A percentile compares a stretch with the other conserved stretches of the same genome.
phyloP scores from a whole-genome alignment of 2,888 invertebrate genomes.

The Xylota segnis region DNA sequence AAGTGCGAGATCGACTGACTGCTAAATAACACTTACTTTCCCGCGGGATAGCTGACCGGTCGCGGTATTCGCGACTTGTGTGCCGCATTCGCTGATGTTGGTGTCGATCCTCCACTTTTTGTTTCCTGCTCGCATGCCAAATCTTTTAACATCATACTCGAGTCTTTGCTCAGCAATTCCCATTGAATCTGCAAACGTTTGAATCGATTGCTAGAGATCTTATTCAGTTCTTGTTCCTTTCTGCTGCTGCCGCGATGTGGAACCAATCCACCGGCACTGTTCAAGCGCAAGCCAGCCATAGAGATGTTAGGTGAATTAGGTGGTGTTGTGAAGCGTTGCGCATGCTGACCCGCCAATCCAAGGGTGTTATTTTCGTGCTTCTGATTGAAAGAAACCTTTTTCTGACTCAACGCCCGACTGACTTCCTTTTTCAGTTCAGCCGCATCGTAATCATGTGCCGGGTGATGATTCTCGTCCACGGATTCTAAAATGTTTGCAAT shows the following conservation, averaged over 20 bases:
- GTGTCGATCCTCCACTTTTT: slow-evolving; percentile 84
- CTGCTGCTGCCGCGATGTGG: slow-evolving; percentile 77
- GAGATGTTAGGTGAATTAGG: slow-evolving; percentile 92
- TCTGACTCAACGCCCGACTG: slow-evolving; percentile 84
- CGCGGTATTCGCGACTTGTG: slow-evolving; percentile 84
- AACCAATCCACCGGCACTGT: slow-evolving; percentile 69
- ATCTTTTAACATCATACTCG: slow-evolving; percentile 83
- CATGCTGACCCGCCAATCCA: slow-evolving; percentile 65
- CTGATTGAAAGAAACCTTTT: slow-evolving; percentile 84
- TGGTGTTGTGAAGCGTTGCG: slow-evolving; percentile 86
- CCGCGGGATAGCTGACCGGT: slow-evolving; percentile 84
- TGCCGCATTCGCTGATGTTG: slow-evolving; percentile 82
- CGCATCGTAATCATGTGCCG: slow-evolving; percentile 82
- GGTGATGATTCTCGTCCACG: slow-evolving; percentile 80
- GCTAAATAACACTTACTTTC: slow-evolving; percentile 81
- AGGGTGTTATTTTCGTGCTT: slow-evolving; percentile 56
- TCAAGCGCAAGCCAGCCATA: slow-evolving; percentile 82
- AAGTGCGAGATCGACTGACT: slow-evolving; percentile 16
- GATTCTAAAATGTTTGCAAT: slow-evolving; percentile 84
- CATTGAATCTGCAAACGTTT: slow-evolving; percentile 84
- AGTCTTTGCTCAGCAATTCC: slow-evolving; percentile 84
- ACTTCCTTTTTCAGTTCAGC: slow-evolving; percentile 84
- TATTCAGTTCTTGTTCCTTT: slow-evolving; percentile 82
- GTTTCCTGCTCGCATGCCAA: slow-evolving; percentile 83
- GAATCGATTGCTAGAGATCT: slow-evolving; percentile 84